These are phyloP conservation scores for Heliocidaris tuberculata DNA, from an alignment of 35 echinoderm and acorn worm genomes.

Conservation along the genomic window DNA sequence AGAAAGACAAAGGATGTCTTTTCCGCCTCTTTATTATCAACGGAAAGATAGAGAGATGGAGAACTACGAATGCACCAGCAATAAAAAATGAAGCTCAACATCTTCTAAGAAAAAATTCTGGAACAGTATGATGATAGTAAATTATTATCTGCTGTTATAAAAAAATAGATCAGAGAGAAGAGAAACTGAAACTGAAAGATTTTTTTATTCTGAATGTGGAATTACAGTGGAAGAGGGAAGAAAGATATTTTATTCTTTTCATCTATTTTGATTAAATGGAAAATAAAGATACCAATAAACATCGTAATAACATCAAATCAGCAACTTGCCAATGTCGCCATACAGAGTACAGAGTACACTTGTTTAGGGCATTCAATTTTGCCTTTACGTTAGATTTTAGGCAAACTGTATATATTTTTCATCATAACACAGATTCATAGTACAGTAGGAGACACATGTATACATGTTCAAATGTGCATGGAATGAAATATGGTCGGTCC, in stretches of 20 bases:
- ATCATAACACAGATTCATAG: no score
- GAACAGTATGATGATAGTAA: neutral
- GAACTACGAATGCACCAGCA: neutral
- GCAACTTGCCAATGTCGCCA: no score
- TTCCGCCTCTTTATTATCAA: neutral
- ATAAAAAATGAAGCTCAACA: neutral
- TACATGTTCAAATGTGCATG: no score
- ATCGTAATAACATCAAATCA: neutral
- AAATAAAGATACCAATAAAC: neutral
- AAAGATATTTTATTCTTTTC: neutral
- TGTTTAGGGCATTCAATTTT: no score
- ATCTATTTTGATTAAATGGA: neutral
- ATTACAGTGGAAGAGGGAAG: neutral
- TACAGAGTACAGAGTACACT: no score
- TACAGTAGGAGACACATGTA: no score
- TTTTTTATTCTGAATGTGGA: neutral
- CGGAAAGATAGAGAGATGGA: neutral
- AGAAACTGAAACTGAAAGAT: neutral
- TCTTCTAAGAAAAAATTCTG: neutral
- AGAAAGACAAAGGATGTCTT: neutral
- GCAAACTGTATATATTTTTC: no score
- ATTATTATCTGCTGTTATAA: neutral
- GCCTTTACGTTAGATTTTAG: no score
- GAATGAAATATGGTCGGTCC: no score
- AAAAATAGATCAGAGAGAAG: neutral